phyloP scores from a whole-genome alignment of 64 coral and sea anemone species.

The Pocillopora damicornis region DNA sequence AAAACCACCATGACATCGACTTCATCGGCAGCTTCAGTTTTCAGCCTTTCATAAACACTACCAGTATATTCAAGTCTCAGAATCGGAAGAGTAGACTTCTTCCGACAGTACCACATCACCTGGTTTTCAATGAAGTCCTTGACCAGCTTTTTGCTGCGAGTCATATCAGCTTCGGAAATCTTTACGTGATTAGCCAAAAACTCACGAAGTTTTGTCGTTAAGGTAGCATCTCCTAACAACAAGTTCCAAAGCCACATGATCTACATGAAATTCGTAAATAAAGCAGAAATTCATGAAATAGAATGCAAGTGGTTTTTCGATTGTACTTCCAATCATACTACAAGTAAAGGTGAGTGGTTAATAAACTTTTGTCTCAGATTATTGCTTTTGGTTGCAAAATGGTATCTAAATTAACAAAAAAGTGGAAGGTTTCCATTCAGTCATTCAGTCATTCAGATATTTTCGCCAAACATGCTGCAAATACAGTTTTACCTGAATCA shows the following conservation, averaged over 20 bases:
- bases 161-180: constrained; percentile 28
- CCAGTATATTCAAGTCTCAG: constrained; percentile 38
- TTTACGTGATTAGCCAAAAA: constrained; percentile 37
- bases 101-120: not conserved
- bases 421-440: too few species aligned
- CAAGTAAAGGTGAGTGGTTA: too few species aligned
- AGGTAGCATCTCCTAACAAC: not conserved
- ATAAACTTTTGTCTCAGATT: too few species aligned
- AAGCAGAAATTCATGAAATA: too few species aligned
- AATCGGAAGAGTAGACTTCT: constrained; percentile 31
- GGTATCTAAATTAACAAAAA: too few species aligned
- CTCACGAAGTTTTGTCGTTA: constrained; percentile 10
- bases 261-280: too few species aligned
- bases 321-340: too few species aligned
- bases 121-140: not conserved
- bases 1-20: constrained; percentile 56
- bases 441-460: too few species aligned
- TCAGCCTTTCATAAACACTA: constrained; percentile 50
- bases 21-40: constrained; percentile 53
- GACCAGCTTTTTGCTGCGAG: not conserved
- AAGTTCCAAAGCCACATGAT: not conserved
- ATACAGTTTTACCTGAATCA: too few species aligned
- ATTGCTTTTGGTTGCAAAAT: too few species aligned
- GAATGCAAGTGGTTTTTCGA: too few species aligned
- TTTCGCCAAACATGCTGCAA: too few species aligned